phyloP scores from a whole-genome alignment of 1,140 invertebrate species.

The Drosophila orosa region DNA sequence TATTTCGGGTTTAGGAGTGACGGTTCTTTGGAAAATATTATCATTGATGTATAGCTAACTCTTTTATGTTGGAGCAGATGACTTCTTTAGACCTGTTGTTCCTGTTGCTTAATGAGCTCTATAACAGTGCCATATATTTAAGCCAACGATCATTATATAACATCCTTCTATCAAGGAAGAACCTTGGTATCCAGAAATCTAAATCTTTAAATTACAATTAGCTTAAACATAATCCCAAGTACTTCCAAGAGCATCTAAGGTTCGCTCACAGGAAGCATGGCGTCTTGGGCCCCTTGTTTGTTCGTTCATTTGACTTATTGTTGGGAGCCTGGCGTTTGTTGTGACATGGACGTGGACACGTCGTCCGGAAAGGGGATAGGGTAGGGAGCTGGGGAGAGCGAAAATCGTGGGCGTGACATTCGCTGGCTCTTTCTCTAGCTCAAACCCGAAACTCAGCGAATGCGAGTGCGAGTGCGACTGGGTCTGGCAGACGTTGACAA shows the following conservation, averaged over 20 bases:
- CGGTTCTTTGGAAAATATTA: neutral
- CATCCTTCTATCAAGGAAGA: neutral
- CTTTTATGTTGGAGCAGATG: too few species aligned
- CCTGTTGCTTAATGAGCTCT: accelerated
- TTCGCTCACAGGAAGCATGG: slow-evolving; percentile 5
- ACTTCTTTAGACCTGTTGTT: neutral
- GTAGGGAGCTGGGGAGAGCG: neutral
- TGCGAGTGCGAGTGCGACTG: slow-evolving; percentile 27
- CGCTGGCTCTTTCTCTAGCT: slow-evolving; percentile 23
- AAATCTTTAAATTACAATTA: neutral
- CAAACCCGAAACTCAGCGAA: neutral
- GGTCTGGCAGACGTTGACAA: slow-evolving; percentile 78
- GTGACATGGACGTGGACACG: slow-evolving; percentile 55
- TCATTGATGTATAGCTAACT: neutral
- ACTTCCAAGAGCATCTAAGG: slow-evolving; percentile 34
- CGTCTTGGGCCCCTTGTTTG: slow-evolving; percentile 50
- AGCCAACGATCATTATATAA: neutral
- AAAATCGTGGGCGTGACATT: slow-evolving; percentile 64
- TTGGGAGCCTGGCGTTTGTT: slow-evolving; percentile 63
- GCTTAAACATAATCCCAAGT: neutral
- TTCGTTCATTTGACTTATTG: slow-evolving; percentile 80
- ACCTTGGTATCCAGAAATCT: too few species aligned
- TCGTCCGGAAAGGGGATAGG: neutral
- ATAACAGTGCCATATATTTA: neutral
- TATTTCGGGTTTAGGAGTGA: neutral